Evolutionary conservation across 2,888 invertebrate genomes (phyloP), one percentile per base, ranked within the genome.

Genomic region (Dioctria linearis): DNA sequence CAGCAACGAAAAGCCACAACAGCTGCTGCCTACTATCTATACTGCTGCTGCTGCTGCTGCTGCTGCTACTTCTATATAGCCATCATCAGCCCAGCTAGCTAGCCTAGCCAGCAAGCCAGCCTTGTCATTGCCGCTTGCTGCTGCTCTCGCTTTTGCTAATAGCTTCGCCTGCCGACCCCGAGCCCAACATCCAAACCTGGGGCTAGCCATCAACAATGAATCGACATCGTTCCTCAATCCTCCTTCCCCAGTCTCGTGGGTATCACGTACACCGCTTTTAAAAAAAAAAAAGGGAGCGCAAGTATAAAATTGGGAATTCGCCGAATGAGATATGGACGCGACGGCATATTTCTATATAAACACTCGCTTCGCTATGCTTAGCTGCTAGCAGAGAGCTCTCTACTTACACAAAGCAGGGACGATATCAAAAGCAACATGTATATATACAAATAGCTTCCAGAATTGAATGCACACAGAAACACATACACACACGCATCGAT

Each of bases 101-200:
- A 25, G 25, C 25, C 25, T 25, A 25, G 25, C 25, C 25, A 25
- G 25, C 25, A 0, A 4, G 57, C 49, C 49, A 69, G 13, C 39
- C 37, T 13, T 13, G 57, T n/a, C 83, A 87, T 1, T 87, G 87
- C 80, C 87, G 87, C 78, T 87, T 87, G 78, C 87, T 87, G 78
- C 87, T 25, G 25, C 25, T 87, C 0, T 87, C 87, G 82, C 87
- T 87, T 84, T 86, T 86, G n/a, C 84, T 85, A 54, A 83, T 86
- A 9, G 84, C 82, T 4, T 71, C 84, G 13, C 9, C 86, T 85
- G 1, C 85, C 85, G n/a, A 85, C 84, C 63, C 84, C 86, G 3
- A 25, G 25, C 25, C 25, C 25, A 25, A 25, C 25, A 25, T 25
- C 25, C 25, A 25, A 25, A 25, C 25, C 25, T n/a, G n/a, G 2